Evolutionary conservation across 2,888 invertebrate species (phyloP).

Genomic region (Furcula furcula): DNA sequence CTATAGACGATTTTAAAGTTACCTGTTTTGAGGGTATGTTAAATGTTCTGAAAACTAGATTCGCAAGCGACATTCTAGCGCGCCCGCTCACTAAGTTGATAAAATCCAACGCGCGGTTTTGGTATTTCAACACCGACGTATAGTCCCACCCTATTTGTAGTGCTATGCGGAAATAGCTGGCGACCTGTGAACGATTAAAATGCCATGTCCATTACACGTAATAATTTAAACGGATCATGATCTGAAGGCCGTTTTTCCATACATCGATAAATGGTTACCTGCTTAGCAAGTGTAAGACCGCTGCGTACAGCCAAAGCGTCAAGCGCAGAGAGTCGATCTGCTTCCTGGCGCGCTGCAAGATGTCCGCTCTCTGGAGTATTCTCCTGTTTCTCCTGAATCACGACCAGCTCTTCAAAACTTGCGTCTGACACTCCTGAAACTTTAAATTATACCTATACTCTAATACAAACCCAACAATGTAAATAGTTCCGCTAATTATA

Average conservation of each 20-base stretch:
- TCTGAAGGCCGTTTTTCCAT: not conserved
- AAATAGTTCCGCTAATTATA: not conserved
- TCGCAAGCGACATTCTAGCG: conserved; percentile 70
- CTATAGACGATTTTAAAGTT: conserved; percentile 7
- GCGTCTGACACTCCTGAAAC: conserved; percentile 70
- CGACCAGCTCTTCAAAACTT: conserved; percentile 73
- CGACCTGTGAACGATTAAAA: conserved; percentile 40
- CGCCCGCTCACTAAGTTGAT: conserved; percentile 73
- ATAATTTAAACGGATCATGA: not conserved
- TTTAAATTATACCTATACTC: conserved; percentile 20
- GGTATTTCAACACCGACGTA: conserved; percentile 66
- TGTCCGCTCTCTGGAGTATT: conserved; percentile 52
- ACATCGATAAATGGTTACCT: conserved; percentile 37
- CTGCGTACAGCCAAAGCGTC: conserved; percentile 68
- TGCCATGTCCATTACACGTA: not conserved
- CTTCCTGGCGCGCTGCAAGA: conserved; percentile 67
- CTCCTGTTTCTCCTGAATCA: conserved; percentile 69
- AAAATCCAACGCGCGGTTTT: conserved; percentile 67
- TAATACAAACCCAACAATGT: not conserved
- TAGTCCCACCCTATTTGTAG: conserved; percentile 76
- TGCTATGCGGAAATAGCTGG: conserved; percentile 69
- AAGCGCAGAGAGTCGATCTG: conserved; percentile 65
- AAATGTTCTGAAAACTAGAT: conserved; percentile 72
- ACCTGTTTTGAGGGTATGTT: conserved; percentile 72
- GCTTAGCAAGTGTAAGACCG: conserved; percentile 61